Base-by-base conservation (phyloP, 2,797 vertebrate species). In the Cossypha polioptera region DNA sequence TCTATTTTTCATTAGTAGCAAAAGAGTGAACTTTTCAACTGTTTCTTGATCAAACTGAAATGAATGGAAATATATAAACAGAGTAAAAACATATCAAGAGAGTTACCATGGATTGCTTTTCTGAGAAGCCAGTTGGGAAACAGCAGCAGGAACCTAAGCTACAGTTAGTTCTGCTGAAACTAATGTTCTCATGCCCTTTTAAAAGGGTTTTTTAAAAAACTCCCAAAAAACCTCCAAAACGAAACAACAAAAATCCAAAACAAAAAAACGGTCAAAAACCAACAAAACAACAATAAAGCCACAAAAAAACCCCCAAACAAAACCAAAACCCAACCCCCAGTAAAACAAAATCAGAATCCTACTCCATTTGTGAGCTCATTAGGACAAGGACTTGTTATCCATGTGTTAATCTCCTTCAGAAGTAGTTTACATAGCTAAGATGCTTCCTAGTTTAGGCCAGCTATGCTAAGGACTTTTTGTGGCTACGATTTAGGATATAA, bases 391-490 rank as follows among this genome's bases (percentile, higher is more conserved):
- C 61, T 88, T 77, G 20, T 74, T 94, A 88, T 67, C 63, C 26
- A 7, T 71, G 31, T 84, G 80, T 69, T 93, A 87, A 77, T 86
- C 68, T 89, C 38, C 71, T 80, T 54, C 80, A 91, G 63, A 79
- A 91, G 50, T 42, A 57, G 33, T 94, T 96, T 94, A 90, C 67
- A 74, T 89, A 91, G 45, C 68, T 82, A 69, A 88, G 28, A 95
- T 89, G 47, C 48, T 91, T 93, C 59, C 40, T 75, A 65, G 65
- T 75, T 91, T 75, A 80, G 50, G 42, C 62, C 90, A 80, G 5
- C 0, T 10, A 75, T 89, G 53, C 65, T 92, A 77, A 85, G 67
- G 67, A 87, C 53, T n/a, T 92, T 90, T 92, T 81, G 86, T 74
- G 68, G 75, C 71, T 87, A n/a, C 61, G 61, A 4, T 92, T 96